These are phyloP conservation scores for Luidia sarsii DNA, from an alignment of 53 echinoderm and acorn worm species.

Conservation along the genomic window DNA sequence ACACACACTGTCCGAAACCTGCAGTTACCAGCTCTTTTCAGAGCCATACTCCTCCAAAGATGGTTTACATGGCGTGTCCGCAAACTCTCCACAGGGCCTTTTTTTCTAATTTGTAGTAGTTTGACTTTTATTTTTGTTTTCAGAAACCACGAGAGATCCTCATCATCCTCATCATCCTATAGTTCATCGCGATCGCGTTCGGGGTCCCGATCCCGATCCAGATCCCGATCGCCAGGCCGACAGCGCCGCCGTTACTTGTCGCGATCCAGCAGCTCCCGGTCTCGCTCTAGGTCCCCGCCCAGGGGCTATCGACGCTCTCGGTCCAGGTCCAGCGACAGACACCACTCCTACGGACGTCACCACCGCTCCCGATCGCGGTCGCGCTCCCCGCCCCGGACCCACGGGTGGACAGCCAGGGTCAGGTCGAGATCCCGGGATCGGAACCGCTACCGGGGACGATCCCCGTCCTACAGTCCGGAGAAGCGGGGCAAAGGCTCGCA, in stretches of 20 bases:
- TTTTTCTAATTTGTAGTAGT: no score
- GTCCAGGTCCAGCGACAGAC: conserved; percentile 42
- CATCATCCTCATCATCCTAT: conserved; percentile 48
- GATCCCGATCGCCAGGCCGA: neutral
- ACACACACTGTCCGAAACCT: no score
- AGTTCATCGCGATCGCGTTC: conserved; percentile 45
- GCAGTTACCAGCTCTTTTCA: no score
- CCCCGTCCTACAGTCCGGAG: conserved; percentile 45
- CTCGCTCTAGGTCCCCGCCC: conserved; percentile 42
- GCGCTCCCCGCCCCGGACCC: conserved; percentile 34
- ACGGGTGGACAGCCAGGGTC: conserved; percentile 38
- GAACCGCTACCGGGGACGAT: conserved; percentile 23
- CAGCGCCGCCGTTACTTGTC: no score
- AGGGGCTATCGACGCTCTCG: conserved; percentile 39
- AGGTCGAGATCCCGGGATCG: conserved; percentile 53
- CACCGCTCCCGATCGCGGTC: conserved; percentile 44
- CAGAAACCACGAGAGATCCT: conserved; percentile 25
- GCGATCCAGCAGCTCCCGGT: conserved; percentile 37
- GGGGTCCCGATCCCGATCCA: neutral
- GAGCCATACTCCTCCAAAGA: no score
- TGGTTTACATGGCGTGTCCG: no score
- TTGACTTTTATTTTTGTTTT: conserved; percentile 14
- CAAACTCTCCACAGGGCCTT: no score
- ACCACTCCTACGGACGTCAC: conserved; percentile 14
- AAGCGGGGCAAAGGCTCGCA: neutral